These are phyloP conservation scores for Pampus argenteus DNA, from an alignment of 2,797 vertebrate species.

Conservation along the genomic window DNA sequence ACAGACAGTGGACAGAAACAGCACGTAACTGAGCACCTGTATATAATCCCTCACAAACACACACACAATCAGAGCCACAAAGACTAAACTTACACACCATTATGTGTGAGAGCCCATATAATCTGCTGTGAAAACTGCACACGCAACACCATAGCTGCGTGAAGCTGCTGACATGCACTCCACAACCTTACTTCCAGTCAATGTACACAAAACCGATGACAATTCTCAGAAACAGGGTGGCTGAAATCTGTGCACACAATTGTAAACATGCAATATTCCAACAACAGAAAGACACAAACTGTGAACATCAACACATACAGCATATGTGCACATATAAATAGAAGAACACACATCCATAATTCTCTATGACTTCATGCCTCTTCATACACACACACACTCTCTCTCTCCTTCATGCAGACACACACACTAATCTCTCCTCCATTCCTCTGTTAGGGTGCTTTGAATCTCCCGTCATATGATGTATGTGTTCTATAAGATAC, in stretches of 20 bases:
- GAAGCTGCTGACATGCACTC: constrained; percentile 44
- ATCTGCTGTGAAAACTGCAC: constrained; percentile 50
- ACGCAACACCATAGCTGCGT: constrained; percentile 24
- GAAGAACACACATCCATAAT: not conserved
- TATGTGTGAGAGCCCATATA: constrained; percentile 19
- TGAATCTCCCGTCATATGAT: constrained; percentile 44
- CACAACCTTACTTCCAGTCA: constrained; percentile 23
- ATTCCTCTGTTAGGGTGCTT: constrained; percentile 37
- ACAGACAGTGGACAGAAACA: constrained; percentile 14
- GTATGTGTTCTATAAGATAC: constrained; percentile 48
- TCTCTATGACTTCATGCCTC: not conserved
- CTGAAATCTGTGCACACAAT: not conserved
- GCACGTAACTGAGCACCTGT: constrained; percentile 35
- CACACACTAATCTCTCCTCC: constrained; percentile 36
- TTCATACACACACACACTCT: not conserved
- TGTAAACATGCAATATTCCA: constrained; percentile 25
- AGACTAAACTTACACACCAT: constrained; percentile 23
- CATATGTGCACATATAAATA: not conserved
- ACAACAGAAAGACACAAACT: not conserved
- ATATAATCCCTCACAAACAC: constrained; percentile 36
- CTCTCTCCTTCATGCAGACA: too few relatives aligned
- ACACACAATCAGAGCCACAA: constrained; percentile 14
- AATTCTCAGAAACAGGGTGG: constrained; percentile 31
- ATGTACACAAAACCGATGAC: constrained; percentile 40
- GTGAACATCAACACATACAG: not conserved